Evolutionary conservation across 2,888 invertebrate species (phyloP), one percentile per base, ranked within the genome.

Genomic region (Bombyx huttoni): DNA sequence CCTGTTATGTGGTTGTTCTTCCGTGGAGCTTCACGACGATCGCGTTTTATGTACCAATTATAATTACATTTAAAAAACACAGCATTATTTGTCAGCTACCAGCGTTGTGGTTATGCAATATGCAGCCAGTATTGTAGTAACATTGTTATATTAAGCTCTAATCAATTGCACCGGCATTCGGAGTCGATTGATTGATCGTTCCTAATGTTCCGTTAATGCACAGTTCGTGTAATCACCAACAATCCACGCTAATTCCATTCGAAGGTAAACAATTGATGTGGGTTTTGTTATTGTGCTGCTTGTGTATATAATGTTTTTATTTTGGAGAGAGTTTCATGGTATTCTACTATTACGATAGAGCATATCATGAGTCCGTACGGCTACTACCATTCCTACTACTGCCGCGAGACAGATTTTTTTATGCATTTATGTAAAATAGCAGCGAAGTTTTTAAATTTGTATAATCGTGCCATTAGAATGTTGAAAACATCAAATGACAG

Each of bases 181-280:
- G 49, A 49, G 46, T 49, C 46, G 34, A 47, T 34, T 51, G 49
- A 53, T 51, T 53, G 53, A 53, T 53, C 51, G 51, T 12, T 45
- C 0, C 46, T 62, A 60, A 63, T 53, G 57, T 58, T 57, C 54
- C 55, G 53, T 54, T 71, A 73, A 73, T 72, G 73, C 63, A 66
- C 56, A 60, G 65, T 61, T 65, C 69, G 59, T 73, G 69, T 70
- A 61, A 57, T 54, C 54, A 56, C 51, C 54, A 59, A 71, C 67
- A 70, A 71, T 68, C 58, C 53, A 51, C 50, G 52, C 59, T 66
- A 63, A 70, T 67, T 65, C 58, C 49, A 48, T 49, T 53, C 40
- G 53, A 60, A 52, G 62, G 54, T 56, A 54, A 58, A 56, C 52
- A 33, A 51, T 40, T 24, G 35, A 13, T 13, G 35, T 24, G 40